phyloP scores from a whole-genome alignment of 2,888 invertebrate genomes.

The Rhyacophila evoluta region DNA sequence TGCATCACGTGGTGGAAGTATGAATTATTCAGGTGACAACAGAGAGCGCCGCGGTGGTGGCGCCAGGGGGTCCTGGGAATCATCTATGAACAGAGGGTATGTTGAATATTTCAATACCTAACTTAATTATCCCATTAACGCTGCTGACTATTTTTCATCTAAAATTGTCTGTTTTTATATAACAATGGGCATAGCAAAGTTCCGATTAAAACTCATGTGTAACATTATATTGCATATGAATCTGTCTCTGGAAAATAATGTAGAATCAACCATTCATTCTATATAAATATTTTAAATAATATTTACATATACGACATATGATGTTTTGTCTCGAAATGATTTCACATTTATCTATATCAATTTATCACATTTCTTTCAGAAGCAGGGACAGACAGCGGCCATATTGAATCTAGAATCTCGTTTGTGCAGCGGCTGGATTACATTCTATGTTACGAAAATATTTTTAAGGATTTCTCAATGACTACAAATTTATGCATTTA shows the following conservation, averaged over 20 bases:
- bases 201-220: conserved; percentile 40
- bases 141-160: conserved; percentile 35
- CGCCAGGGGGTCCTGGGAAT: conserved; percentile 60
- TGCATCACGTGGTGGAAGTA: conserved; percentile 56
- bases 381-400: conserved; percentile 69
- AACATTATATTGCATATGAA: conserved; percentile 35
- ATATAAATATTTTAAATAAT: no score
- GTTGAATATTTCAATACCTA: not conserved
- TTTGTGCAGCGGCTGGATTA: not conserved
- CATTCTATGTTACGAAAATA: not conserved
- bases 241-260: conserved; percentile 41
- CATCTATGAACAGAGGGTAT: conserved; percentile 64
- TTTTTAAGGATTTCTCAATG: not conserved
- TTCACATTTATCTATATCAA: no score
- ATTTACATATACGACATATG: no score
- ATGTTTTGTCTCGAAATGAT: not conserved
- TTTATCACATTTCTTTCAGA: conserved; percentile 63
- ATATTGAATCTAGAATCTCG: conserved; percentile 57
- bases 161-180: conserved; percentile 29
- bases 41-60: conserved; percentile 61
- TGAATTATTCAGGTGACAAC: conserved; percentile 60
- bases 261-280: no score
- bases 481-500: not conserved
- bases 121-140: conserved; percentile 36
- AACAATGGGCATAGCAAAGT: conserved; percentile 40